These are phyloP conservation scores for Gavialis gangeticus DNA, from an alignment of 2,113 vertebrate species.

Conservation along the genomic window DNA sequence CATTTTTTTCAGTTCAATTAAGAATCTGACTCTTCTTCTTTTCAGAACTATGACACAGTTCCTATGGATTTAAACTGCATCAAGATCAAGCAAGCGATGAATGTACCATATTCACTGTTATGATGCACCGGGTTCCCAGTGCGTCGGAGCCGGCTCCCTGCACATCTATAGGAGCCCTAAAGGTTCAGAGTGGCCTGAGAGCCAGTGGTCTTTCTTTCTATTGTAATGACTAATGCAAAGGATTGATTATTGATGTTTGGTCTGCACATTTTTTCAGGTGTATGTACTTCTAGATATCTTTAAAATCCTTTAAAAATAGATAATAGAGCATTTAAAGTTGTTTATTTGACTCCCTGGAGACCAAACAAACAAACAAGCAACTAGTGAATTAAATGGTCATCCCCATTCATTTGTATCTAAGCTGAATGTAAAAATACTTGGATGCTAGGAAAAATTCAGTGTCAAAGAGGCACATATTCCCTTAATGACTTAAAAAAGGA, in stretches of 20 bases:
- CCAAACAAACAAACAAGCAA: neutral
- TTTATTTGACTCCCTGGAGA: neutral
- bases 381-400: neutral
- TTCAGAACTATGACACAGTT: neutral
- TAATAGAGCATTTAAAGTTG: neutral
- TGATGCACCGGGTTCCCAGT: too few species aligned
- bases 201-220: neutral
- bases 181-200: neutral
- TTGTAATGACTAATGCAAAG: neutral
- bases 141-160: too few species aligned
- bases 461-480: neutral
- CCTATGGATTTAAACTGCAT: neutral
- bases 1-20: neutral
- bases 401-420: neutral
- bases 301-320: neutral
- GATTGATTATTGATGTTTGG: neutral
- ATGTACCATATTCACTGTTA: neutral
- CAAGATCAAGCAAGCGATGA: neutral
- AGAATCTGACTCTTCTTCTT: neutral
- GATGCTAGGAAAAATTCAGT: neutral
- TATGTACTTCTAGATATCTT: neutral
- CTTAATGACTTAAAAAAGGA: neutral
- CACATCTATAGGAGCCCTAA: neutral
- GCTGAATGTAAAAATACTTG: neutral
- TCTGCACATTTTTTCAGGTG: neutral